Base-by-base conservation (phyloP, 2,113 vertebrate genomes). In the Oryzias celebensis region DNA sequence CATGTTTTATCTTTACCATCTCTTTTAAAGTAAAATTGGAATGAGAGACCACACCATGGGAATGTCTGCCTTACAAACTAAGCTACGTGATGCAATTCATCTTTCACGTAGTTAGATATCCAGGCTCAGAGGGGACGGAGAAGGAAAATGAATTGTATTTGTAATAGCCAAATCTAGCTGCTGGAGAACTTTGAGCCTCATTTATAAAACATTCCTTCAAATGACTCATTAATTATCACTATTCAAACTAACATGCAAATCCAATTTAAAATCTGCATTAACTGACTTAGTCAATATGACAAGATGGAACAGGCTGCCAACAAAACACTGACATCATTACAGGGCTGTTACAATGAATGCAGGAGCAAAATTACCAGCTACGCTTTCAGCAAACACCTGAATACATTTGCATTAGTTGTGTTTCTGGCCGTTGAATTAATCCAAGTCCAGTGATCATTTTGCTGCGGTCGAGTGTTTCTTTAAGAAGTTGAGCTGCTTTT, bases 181-280 rank as follows among this genome's bases (percentile, higher is more conserved):
- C 24, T 20, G 13, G 26, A 73, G 23, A 68, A 47, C 14, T 1
- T 36, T 18, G 1, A 2, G 18, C 3, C 41, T 26, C 14, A 50
- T 55, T 68, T 43, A 45, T 41, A 22, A 44, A 47, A 36, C 14
- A 24, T 55, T 56, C 15, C 18, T 18, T 31, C 24, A 31, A 48
- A 20, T 28, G 26, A 55, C 58, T 23, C n/a, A 26, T 52, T 22
- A 62, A 53, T 62, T 20, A 16, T 16, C 22, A 49, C 14, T 1
- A 23, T 14, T 16, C 31, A 31, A 17, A 51, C 45, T 7, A 51
- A 56, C 17, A 58, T 20, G 16, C 42, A 55, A 51, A 65, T 55
- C 17, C 45, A 49, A 70, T 46, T 46, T 51, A 41, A 20, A 24
- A 54, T 36, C 22, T 24, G 22, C 26, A 62, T 28, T 20, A 43